Percentiles rank a stretch among this genome's conserved stretches.
These are phyloP conservation scores for Tetropium fuscum DNA, from an alignment of 2,888 invertebrate genomes.

Conservation along the genomic window DNA sequence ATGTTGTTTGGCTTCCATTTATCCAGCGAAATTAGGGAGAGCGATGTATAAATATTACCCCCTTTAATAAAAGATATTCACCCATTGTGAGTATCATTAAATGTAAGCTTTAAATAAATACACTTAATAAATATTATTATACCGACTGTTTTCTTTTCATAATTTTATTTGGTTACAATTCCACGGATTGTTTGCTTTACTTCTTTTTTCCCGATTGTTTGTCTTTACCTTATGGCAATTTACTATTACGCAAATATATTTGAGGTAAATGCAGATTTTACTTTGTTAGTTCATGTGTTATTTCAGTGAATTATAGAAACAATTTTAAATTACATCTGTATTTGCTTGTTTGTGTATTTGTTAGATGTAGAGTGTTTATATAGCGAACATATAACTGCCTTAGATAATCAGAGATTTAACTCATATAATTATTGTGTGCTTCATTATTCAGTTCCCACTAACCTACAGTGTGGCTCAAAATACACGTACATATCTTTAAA, in stretches of 20 bases:
- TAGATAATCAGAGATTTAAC: too few species aligned
- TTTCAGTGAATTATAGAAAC: slow-evolving; percentile 16
- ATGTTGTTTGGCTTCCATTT: slow-evolving; percentile 62
- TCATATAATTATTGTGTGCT: too few species aligned
- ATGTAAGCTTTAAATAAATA: slow-evolving; percentile 58
- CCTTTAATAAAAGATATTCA: slow-evolving; percentile 33
- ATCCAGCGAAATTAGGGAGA: slow-evolving; percentile 54
- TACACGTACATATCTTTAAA: too few species aligned
- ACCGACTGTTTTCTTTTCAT: slow-evolving; percentile 59
- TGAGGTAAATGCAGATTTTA: slow-evolving; percentile 19
- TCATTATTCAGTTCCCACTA: too few species aligned
- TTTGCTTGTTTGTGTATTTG: slow-evolving; percentile 17
- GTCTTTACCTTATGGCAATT: slow-evolving; percentile 37
- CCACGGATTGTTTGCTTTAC: slow-evolving; percentile 35
- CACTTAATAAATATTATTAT: slow-evolving; percentile 54
- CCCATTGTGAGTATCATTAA: slow-evolving; percentile 49
- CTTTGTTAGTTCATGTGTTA: slow-evolving; percentile 10
- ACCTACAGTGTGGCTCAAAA: too few species aligned
- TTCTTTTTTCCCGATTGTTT: slow-evolving; percentile 24
- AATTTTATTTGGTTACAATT: slow-evolving; percentile 50
- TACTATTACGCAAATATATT: slow-evolving; percentile 13
- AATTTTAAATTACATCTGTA: slow-evolving; percentile 15
- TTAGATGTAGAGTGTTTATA: too few species aligned
- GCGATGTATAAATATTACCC: slow-evolving; percentile 39
- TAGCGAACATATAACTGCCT: too few species aligned